Base-by-base conservation (phyloP, 2,888 invertebrate genomes). In the Pseudococcus jackbeardsleyi region DNA sequence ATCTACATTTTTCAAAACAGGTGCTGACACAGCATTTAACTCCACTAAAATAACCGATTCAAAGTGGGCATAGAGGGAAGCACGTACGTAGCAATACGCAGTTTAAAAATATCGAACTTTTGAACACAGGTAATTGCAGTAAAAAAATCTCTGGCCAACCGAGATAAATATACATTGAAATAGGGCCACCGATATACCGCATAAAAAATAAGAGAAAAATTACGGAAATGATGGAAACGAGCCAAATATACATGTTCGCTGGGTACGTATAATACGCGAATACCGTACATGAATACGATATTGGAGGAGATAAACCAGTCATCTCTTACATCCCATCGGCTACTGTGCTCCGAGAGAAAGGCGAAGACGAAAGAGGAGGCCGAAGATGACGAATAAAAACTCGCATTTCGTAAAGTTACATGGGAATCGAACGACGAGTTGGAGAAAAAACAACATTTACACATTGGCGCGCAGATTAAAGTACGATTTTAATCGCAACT, bases 211-310 rank as follows among this genome's bases (percentile, higher is more conserved):
- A 26, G n/a, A 72, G 33, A 72, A 72, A 72, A 72, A 72, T 72
- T 33, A 33, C 68, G 68, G 68, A 72, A 72, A 72, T 33, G 68
- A 72, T 72, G 68, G 68, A 72, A 11, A 11, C 26, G 26, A 33
- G 68, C 68, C 68, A 72, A 72, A 72, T 72, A 26, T 33, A 72
- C 59, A 19, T n/a, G 59, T 59, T 11, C 26, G 68, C 33, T 72
- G 26, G 26, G 64, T 22, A 19, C 64, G 64, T 11, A 72, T 7
- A 72, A 19, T 19, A 59, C 33, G 68, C 68, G 12, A 72, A 72
- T 72, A 72, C 19, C 59, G 59, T 59, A 54, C 54, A 17, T 17
- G 5, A 17, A n/a, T 59, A 59, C 19, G 59, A 59, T 59, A 59
- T 59, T 59, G 19, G n/a, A 59, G 7, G 59, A 59, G 6, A 59